phyloP scores from a whole-genome alignment of 2,888 invertebrate species.

The Apantesis nais region DNA sequence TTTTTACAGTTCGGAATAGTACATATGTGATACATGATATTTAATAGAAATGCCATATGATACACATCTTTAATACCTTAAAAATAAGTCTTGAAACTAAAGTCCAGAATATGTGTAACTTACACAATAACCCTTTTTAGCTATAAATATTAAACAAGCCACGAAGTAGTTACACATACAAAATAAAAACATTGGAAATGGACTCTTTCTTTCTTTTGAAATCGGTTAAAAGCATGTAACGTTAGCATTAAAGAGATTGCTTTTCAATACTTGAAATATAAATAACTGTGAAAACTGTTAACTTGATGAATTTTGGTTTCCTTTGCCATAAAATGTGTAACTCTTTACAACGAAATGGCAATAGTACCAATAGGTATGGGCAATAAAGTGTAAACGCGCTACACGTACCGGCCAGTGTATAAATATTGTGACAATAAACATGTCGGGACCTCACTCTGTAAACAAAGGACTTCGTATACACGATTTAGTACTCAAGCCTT shows the following conservation, averaged over 20 bases:
- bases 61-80: too few relatives aligned
- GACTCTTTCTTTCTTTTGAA: neutral
- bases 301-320: slow-evolving; percentile 12
- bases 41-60: too few relatives aligned
- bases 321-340: slow-evolving; percentile 18
- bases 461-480: slow-evolving; percentile 38
- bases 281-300: slow-evolving; percentile 7
- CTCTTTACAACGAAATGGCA: slow-evolving; percentile 14
- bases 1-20: too few relatives aligned
- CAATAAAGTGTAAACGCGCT: slow-evolving; percentile 30
- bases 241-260: neutral
- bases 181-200: neutral
- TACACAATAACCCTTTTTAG: neutral
- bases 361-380: slow-evolving; percentile 28
- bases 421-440: slow-evolving; percentile 44
- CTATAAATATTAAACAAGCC: neutral
- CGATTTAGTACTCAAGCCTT: slow-evolving; percentile 32
- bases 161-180: neutral
- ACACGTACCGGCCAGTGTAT: slow-evolving; percentile 25
- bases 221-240: neutral
- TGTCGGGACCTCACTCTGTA: slow-evolving; percentile 27
- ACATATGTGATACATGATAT: too few relatives aligned
- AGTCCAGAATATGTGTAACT: neutral
- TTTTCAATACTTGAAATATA: neutral
- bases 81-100: neutral